phyloP scores from a whole-genome alignment of 2,113 vertebrate genomes.

The Cryptotis parvus region DNA sequence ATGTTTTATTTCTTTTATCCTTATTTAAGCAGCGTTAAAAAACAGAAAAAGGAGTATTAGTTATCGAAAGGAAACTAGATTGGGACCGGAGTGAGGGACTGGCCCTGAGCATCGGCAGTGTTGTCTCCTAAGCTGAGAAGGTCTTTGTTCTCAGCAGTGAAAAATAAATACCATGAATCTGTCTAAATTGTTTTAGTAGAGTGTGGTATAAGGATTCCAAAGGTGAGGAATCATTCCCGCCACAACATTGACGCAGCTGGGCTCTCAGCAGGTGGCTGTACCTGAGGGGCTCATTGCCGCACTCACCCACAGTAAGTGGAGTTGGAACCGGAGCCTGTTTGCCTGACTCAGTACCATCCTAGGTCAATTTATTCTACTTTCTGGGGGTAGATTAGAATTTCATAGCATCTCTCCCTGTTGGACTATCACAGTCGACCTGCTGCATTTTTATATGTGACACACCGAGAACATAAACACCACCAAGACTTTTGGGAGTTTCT shows the following conservation, averaged over 20 bases:
- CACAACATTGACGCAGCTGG: not conserved
- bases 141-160: constrained; percentile 20
- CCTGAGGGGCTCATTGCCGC: too few species aligned
- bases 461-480: not conserved
- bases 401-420: not conserved
- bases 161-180: not conserved
- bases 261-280: not conserved
- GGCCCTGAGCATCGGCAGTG: not conserved
- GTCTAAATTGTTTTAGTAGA: not conserved
- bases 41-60: too few species aligned
- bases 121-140: not conserved
- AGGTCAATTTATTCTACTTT: not conserved
- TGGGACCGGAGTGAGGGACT: too few species aligned
- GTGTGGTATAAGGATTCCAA: constrained; percentile 12
- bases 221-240: not conserved
- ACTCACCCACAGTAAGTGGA: not conserved
- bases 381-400: not conserved
- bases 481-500: constrained; percentile 28
- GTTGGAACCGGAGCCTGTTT: not conserved
- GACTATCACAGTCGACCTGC: too few species aligned
- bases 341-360: not conserved
- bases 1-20: constrained; percentile 44
- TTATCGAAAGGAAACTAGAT: not conserved
- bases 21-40: constrained; percentile 1
- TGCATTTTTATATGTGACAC: not conserved